Percentiles rank a stretch among this genome's conserved stretches.
Evolutionary conservation across 2,888 invertebrate genomes (phyloP).

Genomic region (Muscina levida): DNA sequence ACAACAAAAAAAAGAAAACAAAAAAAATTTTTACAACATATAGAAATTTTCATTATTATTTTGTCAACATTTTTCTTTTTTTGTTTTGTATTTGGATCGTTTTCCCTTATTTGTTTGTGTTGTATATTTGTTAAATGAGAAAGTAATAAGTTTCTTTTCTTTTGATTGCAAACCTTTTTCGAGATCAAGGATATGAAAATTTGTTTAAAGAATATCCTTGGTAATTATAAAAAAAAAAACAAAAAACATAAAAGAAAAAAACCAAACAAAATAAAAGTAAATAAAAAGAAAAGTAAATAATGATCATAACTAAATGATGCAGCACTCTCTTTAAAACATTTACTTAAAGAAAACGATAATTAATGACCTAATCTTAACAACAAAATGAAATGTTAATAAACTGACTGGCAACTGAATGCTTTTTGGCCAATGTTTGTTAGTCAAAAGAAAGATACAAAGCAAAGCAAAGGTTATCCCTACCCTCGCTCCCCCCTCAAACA

Average conservation of each 20-base stretch:
- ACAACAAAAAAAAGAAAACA: constrained; percentile 27
- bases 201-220: constrained; percentile 73
- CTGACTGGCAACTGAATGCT: no score
- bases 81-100: background rate
- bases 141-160: constrained; percentile 23
- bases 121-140: constrained; percentile 4
- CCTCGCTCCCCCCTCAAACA: no score
- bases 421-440: no score
- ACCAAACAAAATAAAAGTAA: constrained; percentile 25
- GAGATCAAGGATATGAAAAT: constrained; percentile 70
- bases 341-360: constrained; percentile 15
- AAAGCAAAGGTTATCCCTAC: no score
- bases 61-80: constrained; percentile 1
- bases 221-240: constrained; percentile 31
- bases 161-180: constrained; percentile 33
- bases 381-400: constrained; percentile 37
- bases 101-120: constrained; percentile 6
- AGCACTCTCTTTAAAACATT: constrained; percentile 29
- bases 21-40: background rate
- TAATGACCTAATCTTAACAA: background rate
- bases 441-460: no score
- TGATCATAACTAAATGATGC: constrained; percentile 19
- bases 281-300: constrained; percentile 8
- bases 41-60: constrained; percentile 4
- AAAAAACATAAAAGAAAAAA: constrained; percentile 52